Conservation (phyloP, 2,113 vertebrate genomes). For the Takifugu flavidus region DNA sequence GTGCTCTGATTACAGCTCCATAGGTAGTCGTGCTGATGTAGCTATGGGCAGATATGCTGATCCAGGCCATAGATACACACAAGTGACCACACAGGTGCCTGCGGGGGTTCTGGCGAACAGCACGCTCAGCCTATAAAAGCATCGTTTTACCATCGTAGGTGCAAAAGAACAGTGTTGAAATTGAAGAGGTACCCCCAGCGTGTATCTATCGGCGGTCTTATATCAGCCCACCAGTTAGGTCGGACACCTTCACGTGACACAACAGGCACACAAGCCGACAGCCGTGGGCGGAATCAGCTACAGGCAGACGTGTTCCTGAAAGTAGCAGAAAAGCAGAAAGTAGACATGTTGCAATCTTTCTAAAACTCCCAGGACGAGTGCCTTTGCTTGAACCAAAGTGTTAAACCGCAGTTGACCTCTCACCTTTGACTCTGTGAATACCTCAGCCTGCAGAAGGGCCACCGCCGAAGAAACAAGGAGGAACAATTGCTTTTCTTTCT, state of each 20-base stretch:
- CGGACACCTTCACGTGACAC: slow-evolving; percentile 47
- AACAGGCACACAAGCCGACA: slow-evolving; percentile 52
- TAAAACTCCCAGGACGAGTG: slow-evolving; percentile 99
- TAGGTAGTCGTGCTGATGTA: slow-evolving; percentile 62
- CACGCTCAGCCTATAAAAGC: not conserved
- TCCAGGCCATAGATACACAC: slow-evolving; percentile 56
- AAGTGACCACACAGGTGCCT: slow-evolving; percentile 30
- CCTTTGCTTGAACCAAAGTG: slow-evolving; percentile 99
- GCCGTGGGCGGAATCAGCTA: slow-evolving; percentile 60
- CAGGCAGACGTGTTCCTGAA: slow-evolving; percentile 73
- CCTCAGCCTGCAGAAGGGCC: slow-evolving; percentile 99
- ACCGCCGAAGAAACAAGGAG: slow-evolving; percentile 89
- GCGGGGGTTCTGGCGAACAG: slow-evolving; percentile 4
- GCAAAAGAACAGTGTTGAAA: not conserved
- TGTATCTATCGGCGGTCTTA: slow-evolving; percentile 45
- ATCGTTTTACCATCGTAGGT: too few species aligned
- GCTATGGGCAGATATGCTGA: slow-evolving; percentile 61
- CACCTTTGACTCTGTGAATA: slow-evolving; percentile 98
- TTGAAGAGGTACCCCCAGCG: slow-evolving; percentile 18
- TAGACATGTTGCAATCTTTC: slow-evolving; percentile 88
- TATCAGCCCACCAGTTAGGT: slow-evolving; percentile 34
- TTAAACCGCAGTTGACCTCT: slow-evolving; percentile 99
- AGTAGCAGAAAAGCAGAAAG: slow-evolving; percentile 73
- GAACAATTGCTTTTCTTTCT: slow-evolving; percentile 66
- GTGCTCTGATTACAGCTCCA: slow-evolving; percentile 59